Conservation (phyloP, 2,888 invertebrate genomes). For the Agriopis leucophaearia region DNA sequence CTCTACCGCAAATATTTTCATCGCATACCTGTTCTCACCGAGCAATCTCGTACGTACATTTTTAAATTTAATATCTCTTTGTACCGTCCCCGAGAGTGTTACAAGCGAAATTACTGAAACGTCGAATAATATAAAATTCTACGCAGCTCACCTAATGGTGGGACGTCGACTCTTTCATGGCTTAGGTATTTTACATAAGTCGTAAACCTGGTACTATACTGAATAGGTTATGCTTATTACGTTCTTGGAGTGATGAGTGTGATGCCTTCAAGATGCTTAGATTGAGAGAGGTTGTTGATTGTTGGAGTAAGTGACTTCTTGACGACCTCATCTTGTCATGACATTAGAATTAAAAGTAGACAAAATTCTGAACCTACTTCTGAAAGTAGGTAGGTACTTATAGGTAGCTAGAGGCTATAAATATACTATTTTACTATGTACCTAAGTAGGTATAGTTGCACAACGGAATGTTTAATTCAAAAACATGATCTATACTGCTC, state of each 20-base stretch:
- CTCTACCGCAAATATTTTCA: conserved; percentile 40
- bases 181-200: conserved; percentile 33
- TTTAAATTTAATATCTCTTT: conserved; percentile 81
- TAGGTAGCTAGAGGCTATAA: too few species aligned
- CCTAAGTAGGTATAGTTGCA: too few species aligned
- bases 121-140: conserved; percentile 65
- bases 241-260: conserved; percentile 30
- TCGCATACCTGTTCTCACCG: conserved; percentile 42
- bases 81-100: conserved; percentile 66
- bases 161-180: conserved; percentile 41
- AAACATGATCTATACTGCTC: too few species aligned
- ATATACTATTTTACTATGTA: too few species aligned
- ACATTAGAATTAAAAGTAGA: conserved; percentile 3
- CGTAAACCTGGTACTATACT: conserved; percentile 39
- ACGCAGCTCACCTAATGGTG: conserved; percentile 52
- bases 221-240: conserved; percentile 45
- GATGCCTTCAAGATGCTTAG: conserved; percentile 13
- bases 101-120: conserved; percentile 69
- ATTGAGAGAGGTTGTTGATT: conserved; percentile 1
- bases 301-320: conserved; percentile 6
- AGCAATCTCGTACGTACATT: conserved; percentile 71
- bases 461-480: too few species aligned
- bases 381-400: too few species aligned
- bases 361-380: too few species aligned
- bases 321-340: not conserved